Percentiles rank a stretch among this genome's conserved stretches.
Evolutionary conservation across 2,113 vertebrate species (phyloP).

Genomic region (Cyanocitta stelleri): DNA sequence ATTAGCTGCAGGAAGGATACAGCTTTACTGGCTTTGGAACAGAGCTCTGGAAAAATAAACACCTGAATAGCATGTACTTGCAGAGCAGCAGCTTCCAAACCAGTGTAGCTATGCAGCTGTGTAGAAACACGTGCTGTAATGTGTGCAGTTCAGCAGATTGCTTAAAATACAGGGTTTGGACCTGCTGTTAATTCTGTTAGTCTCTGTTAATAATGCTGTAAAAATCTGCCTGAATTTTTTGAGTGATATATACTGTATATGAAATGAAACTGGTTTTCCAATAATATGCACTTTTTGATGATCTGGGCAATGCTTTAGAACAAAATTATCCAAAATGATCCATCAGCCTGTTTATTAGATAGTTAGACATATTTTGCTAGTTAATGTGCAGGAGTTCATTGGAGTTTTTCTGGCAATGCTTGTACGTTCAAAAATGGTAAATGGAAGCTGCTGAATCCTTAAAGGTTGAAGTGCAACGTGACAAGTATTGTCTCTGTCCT

Average conservation of each 20-base stretch:
- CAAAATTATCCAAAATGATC: neutral
- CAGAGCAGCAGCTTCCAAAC: neutral
- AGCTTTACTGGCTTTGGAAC: neutral
- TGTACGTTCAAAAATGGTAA: neutral
- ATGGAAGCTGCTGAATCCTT: neutral
- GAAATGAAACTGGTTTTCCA: neutral
- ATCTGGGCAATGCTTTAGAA: neutral
- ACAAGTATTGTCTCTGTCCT: neutral
- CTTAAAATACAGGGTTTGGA: neutral
- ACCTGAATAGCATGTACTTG: neutral
- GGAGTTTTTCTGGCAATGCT: neutral
- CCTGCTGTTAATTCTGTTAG: neutral
- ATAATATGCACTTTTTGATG: neutral
- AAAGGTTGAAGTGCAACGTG: neutral
- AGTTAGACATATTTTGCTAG: neutral
- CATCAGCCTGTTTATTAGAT: neutral
- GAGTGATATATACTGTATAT: neutral
- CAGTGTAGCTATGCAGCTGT: neutral
- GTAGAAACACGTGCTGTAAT: neutral
- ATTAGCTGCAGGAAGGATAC: neutral
- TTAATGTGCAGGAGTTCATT: neutral
- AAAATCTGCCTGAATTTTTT: neutral
- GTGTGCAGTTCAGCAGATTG: neutral
- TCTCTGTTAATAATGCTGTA: neutral
- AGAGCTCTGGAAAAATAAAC: neutral